Base-by-base conservation (phyloP, 2,888 invertebrate species). In the Aporophyla nigra region DNA sequence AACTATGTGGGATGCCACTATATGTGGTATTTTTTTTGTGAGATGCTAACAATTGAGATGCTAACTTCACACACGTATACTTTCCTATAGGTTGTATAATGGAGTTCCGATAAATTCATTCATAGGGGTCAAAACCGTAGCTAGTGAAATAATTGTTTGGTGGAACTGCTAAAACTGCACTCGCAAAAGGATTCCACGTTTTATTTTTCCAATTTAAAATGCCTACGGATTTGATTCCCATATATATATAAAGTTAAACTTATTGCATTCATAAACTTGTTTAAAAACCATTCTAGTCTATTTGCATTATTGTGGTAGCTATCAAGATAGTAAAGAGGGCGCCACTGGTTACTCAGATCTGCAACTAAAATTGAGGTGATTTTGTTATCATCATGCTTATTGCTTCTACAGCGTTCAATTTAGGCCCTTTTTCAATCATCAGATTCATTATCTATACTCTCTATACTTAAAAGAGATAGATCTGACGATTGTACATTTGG, bases 221-320 rank as follows among this genome's bases (percentile, higher is more conserved):
- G 61, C 12, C n/a, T 56, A 49, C 19, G 4, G 46, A 3, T 70
- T 49, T 40, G 46, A 21, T 61, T 6, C 43, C n/a, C 5, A 40
- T 46, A 62, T 40, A 43, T 68, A 49, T 69, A 5, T 40, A 10
- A 61, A 62, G 40, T 62, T 5, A 77, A 62, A 43, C 61, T n/a
- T 76, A 27, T 78, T 49, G 40, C 61, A 49, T 77, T 61, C 54
- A 49, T 61, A n/a, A 53, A 63, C 40, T 75, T 40, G 21, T 70
- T 63, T 63, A 53, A 51, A 74, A 54, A 51, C 43, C 7, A 62
- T 66, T 80, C 74, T 80, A 78, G 59, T 80, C 78, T 56, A 65
- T 80, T 53, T n/a, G 59, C 53, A 54, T 66, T n/a, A 27, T n/a
- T 51, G 27, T 24, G n/a, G 6, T 58, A 21, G n/a, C 58, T 54